Evolutionary conservation across 1,140 invertebrate species (phyloP).

Genomic region (Drosophila littoralis): DNA sequence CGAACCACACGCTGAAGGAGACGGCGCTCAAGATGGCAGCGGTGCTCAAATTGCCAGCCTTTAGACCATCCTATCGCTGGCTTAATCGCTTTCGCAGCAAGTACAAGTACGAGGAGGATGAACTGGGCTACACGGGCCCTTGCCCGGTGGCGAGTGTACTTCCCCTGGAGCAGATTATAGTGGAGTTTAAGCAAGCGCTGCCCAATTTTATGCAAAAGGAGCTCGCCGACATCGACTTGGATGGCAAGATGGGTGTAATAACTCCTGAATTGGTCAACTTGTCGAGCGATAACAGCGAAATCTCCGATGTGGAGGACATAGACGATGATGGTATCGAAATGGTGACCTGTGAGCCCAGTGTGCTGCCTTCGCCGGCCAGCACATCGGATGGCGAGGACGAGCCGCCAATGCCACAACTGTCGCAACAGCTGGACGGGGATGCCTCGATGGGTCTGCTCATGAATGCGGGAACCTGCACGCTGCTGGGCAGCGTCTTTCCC

Average conservation of each 20-base stretch:
- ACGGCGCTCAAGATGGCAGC: conserved; percentile 73
- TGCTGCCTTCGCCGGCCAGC: conserved; percentile 50
- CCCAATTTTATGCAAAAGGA: conserved; percentile 82
- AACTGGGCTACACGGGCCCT: conserved; percentile 60
- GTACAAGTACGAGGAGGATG: conserved; percentile 77
- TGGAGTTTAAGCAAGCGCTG: conserved; percentile 72
- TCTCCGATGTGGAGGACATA: conserved; percentile 61
- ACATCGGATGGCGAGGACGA: conserved; percentile 35
- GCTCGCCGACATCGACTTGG: conserved; percentile 35
- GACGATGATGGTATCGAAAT: conserved; percentile 66
- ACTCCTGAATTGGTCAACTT: conserved; percentile 54
- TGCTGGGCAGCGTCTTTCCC: conserved; percentile 72
- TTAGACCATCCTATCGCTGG: conserved; percentile 79
- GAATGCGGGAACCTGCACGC: conserved; percentile 66
- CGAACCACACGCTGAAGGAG: conserved; percentile 75
- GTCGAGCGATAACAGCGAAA: conserved; percentile 72
- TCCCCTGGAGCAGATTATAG: conserved; percentile 76
- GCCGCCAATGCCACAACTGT: neutral
- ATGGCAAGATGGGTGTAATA: conserved; percentile 11
- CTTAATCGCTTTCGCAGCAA: conserved; percentile 76
- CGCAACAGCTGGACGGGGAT: conserved; percentile 16
- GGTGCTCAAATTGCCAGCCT: conserved; percentile 69
- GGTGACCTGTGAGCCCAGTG: conserved; percentile 63
- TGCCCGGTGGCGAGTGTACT: conserved; percentile 44
- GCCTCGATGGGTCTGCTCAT: conserved; percentile 39